Evolutionary conservation across 1,140 invertebrate genomes (phyloP).

Genomic region (Holotrichia oblita): DNA sequence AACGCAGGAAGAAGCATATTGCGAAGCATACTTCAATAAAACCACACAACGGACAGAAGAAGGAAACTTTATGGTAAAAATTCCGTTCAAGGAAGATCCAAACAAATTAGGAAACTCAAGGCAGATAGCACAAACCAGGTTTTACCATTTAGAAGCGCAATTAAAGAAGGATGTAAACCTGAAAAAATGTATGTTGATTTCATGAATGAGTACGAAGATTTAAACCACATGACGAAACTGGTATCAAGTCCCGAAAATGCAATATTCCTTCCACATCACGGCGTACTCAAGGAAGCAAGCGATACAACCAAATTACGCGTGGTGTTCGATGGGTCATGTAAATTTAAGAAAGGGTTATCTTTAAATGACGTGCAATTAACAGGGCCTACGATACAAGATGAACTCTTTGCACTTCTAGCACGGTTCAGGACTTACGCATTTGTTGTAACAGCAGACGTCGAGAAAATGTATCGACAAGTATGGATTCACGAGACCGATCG

Average conservation of each 20-base stretch:
- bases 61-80: slow-evolving; percentile 41
- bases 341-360: slow-evolving; percentile 47
- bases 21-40: slow-evolving; percentile 26
- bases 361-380: slow-evolving; percentile 49
- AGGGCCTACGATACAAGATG: slow-evolving; percentile 49
- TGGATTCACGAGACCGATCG: slow-evolving; percentile 42
- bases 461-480: slow-evolving; percentile 60
- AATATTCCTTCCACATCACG: slow-evolving; percentile 54
- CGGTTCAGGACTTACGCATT: slow-evolving; percentile 57
- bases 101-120: slow-evolving; percentile 40
- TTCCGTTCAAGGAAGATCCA: slow-evolving; percentile 33
- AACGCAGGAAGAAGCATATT: slow-evolving; percentile 20
- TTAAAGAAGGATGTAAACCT: slow-evolving; percentile 23
- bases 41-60: slow-evolving; percentile 32
- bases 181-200: slow-evolving; percentile 47
- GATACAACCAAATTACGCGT: slow-evolving; percentile 55
- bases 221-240: slow-evolving; percentile 56
- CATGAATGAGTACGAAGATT: slow-evolving; percentile 57
- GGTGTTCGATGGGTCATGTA: slow-evolving; percentile 48
- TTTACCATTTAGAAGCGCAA: slow-evolving; percentile 26
- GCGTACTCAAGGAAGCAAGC: slow-evolving; percentile 54
- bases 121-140: not conserved
- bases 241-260: not conserved
- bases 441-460: slow-evolving; percentile 59
- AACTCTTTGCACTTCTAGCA: slow-evolving; percentile 56